These are phyloP conservation scores for Catharus fuscescens DNA, from an alignment of 2,113 vertebrate species.

Conservation along the genomic window DNA sequence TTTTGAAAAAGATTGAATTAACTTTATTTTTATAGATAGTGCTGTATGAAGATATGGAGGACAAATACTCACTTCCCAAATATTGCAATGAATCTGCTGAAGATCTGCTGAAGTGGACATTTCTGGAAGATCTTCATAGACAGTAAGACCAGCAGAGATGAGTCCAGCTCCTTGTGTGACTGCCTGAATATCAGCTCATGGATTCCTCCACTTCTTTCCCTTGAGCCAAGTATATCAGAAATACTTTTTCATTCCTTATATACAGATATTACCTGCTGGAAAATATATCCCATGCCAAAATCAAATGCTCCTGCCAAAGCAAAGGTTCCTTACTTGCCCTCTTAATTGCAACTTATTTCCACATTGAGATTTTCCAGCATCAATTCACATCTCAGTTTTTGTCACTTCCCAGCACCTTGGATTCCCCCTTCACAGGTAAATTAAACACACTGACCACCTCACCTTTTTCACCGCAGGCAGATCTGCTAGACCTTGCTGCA, in stretches of 20 bases:
- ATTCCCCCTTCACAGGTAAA: neutral
- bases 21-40: neutral
- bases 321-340: neutral
- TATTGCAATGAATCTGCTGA: neutral
- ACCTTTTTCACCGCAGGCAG: neutral
- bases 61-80: neutral
- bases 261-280: neutral
- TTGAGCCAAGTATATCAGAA: neutral
- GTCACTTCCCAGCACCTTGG: neutral
- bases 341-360: neutral
- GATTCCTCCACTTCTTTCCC: neutral
- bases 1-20: neutral
- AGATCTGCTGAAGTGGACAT: neutral
- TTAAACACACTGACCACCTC: neutral
- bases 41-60: neutral
- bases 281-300: neutral
- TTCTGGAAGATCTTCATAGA: neutral
- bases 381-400: neutral
- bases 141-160: neutral
- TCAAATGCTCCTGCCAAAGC: neutral
- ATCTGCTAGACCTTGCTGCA: neutral
- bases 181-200: neutral
- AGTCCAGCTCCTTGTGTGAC: neutral
- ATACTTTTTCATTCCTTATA: neutral
- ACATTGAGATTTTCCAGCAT: neutral